Percentiles rank a stretch among this genome's conserved stretches.
These are phyloP conservation scores for Macrotis lagotis DNA, from an alignment of 2,113 vertebrate species.

Conservation along the genomic window DNA sequence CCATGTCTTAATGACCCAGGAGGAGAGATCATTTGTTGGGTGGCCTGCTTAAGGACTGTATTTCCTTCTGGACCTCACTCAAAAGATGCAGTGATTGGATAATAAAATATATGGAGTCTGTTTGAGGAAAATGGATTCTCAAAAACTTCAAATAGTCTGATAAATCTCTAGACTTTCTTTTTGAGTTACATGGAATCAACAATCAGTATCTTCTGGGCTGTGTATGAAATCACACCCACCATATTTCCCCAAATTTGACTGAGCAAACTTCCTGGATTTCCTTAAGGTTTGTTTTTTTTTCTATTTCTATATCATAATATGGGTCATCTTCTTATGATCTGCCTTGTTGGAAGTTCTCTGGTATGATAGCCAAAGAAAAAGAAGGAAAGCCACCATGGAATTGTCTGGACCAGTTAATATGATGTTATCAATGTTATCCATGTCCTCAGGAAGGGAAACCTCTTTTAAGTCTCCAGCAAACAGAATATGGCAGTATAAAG, in stretches of 20 bases:
- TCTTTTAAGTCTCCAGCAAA: too few species aligned
- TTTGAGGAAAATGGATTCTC: not conserved
- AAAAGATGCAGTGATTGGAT: not conserved
- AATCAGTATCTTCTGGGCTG: not conserved
- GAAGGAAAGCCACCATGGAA: too few species aligned
- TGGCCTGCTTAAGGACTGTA: not conserved
- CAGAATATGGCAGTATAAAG: too few species aligned
- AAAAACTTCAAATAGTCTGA: not conserved
- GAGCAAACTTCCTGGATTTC: not conserved
- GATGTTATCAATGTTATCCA: too few species aligned
- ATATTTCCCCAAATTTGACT: not conserved
- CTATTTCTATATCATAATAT: not conserved
- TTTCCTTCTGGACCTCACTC: not conserved
- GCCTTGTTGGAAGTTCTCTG: not conserved
- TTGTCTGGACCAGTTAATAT: too few species aligned
- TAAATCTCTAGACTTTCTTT: not conserved
- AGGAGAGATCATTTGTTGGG: not conserved
- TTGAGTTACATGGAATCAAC: not conserved
- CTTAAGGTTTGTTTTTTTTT: not conserved
- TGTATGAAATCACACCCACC: not conserved
- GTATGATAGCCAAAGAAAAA: too few species aligned
- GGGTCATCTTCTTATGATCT: not conserved
- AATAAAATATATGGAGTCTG: not conserved
- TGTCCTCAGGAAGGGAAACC: too few species aligned
- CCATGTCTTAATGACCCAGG: too few species aligned